Percentiles rank a stretch among this genome's conserved stretches.
These are phyloP conservation scores for Semnornis frantzii DNA, from an alignment of 2,113 vertebrate species.

Conservation along the genomic window DNA sequence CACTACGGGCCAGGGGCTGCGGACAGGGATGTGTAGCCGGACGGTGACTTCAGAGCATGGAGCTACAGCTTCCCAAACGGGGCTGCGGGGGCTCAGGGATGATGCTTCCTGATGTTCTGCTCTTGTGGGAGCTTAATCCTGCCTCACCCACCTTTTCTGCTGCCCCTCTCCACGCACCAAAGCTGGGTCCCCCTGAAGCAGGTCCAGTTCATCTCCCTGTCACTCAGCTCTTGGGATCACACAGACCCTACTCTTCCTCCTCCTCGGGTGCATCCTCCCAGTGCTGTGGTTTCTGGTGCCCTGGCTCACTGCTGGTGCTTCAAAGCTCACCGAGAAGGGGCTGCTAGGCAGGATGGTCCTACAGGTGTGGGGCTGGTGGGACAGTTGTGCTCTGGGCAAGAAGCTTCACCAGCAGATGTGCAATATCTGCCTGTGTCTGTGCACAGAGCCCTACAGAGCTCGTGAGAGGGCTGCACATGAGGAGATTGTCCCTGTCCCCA, in stretches of 20 bases:
- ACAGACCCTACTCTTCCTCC: neutral
- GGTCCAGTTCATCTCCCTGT: neutral
- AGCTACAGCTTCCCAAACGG: neutral
- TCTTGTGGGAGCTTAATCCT: neutral
- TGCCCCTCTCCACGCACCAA: accelerated
- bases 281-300: neutral
- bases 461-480: accelerated
- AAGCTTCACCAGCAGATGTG: neutral
- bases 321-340: neutral
- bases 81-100: neutral
- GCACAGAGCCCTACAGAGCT: neutral
- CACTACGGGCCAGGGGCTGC: accelerated
- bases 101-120: too few relatives aligned
- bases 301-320: neutral
- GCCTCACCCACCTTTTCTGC: accelerated
- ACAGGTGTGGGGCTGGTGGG: neutral
- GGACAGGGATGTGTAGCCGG: accelerated
- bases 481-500: neutral
- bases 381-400: neutral
- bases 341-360: neutral
- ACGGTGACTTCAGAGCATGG: accelerated
- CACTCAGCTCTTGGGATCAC: accelerated
- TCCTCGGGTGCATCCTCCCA: neutral
- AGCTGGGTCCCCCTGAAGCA: too few relatives aligned
- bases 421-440: neutral